phyloP scores from a whole-genome alignment of 2,797 vertebrate genomes.

The Myotis pilosus region DNA sequence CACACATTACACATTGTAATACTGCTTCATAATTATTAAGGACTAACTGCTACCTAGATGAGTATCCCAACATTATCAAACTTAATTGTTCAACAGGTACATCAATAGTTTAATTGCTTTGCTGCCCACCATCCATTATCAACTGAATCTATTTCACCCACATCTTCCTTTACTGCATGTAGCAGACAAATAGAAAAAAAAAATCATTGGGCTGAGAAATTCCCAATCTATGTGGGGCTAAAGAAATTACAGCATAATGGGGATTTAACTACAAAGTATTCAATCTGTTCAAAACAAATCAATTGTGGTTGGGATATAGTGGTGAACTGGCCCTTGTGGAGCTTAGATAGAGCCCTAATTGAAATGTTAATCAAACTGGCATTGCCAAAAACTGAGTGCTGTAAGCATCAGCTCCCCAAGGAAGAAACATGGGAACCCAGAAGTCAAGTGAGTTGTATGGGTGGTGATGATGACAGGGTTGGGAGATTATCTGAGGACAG shows the following conservation, averaged over 20 bases:
- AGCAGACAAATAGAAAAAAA: background rate
- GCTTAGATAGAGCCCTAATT: background rate
- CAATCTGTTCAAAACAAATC: background rate
- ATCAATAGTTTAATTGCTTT: background rate
- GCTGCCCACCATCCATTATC: background rate
- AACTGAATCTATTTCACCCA: background rate
- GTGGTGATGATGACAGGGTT: background rate
- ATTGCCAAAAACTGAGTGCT: background rate
- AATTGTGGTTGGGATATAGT: background rate
- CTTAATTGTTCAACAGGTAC: background rate
- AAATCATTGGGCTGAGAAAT: background rate
- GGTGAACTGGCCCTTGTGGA: background rate
- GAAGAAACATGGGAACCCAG: background rate
- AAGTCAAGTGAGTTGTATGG: background rate
- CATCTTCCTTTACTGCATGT: background rate
- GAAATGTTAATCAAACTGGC: background rate
- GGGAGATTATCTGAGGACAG: background rate
- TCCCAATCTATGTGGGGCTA: fast-evolving
- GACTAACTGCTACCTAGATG: background rate
- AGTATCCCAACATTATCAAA: background rate
- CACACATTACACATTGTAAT: background rate
- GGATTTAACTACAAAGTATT: conserved; percentile 31
- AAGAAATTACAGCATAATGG: background rate
- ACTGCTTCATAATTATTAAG: background rate
- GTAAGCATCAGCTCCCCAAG: background rate